Base-by-base conservation (phyloP, 1,140 invertebrate genomes). In the Scylla paramamosain region DNA sequence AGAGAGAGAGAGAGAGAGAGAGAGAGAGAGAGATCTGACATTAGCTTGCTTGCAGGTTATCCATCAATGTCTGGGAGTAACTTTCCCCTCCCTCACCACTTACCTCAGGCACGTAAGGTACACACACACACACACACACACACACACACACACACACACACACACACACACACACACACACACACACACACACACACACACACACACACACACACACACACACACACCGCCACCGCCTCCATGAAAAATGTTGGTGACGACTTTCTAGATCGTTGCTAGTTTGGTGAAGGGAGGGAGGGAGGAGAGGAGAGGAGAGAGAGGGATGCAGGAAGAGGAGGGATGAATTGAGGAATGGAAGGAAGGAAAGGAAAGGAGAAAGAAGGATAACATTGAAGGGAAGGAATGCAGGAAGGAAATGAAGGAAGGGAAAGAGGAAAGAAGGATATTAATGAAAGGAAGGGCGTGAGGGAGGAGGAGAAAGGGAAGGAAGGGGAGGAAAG, bases 201-300 rank as follows among this genome's bases (percentile, higher is more conserved):
- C 67, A 77, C 67, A 77, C 59, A 67, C 59, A 67, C 59, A 67
- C 59, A 67, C 59, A 67, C 59, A 67, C 59, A 67, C 59, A 67
- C 59, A 67, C 59, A 67, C 59, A 67, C 59, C 20, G 59, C 67
- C 25, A 20, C 10, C 8, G 52, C 67, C n/a, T 20, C 67, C 67
- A 77, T 77, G 67, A 77, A 77, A 77, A 77, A 77, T 77, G 67
- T 77, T 77, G 67, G 67, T n/a, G 67, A 77, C 67, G 67, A 77
- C 7, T 77, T 77, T 12, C n/a, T 77, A n/a, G 67, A 77, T 20
- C 7, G n/a, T 20, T 77, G 25, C 20, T 12, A 77, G 20, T 77
- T 77, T 20, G 67, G 1, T 12, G 25, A n/a, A 77, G 67, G 1
- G 25, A 77, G 67, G 25, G 25, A 77, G 25, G 67, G n/a, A 8